A percentile compares a stretch with the other conserved stretches of the same genome.
Conservation (phyloP, 2,797 vertebrate genomes). For the Zenarchopterus dispar region DNA sequence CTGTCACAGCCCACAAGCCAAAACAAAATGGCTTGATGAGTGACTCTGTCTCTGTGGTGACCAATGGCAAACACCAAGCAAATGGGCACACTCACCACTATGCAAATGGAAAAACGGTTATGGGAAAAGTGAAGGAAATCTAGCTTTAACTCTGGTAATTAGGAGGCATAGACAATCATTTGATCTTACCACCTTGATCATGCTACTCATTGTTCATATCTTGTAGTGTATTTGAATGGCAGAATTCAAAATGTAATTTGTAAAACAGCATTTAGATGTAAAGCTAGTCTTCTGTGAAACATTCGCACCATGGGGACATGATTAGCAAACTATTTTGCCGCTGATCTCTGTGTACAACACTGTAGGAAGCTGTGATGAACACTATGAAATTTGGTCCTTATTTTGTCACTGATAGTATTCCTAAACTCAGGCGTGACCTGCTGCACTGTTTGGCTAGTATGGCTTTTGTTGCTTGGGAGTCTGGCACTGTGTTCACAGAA, state of each 20-base stretch:
- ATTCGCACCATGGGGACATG: constrained; percentile 59
- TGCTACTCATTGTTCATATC: constrained; percentile 20
- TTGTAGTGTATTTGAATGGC: constrained; percentile 23
- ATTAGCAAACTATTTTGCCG: constrained; percentile 49
- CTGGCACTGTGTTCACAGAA: constrained; percentile 64
- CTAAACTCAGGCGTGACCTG: constrained; percentile 38
- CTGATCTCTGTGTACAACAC: constrained; percentile 48
- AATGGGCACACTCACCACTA: constrained; percentile 82
- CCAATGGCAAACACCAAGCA: constrained; percentile 76
- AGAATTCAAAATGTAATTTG: constrained; percentile 40
- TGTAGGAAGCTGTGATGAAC: constrained; percentile 64
- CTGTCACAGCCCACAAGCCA: constrained; percentile 56
- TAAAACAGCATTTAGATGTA: constrained; percentile 21
- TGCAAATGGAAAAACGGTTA: constrained; percentile 76
- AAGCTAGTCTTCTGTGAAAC: constrained; percentile 38
- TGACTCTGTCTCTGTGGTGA: constrained; percentile 33
- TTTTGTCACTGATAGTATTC: constrained; percentile 66
- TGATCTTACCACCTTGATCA: neutral
- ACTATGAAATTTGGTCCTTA: constrained; percentile 70
- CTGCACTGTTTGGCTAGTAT: constrained; percentile 60
- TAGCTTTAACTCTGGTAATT: constrained; percentile 78
- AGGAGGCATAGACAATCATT: constrained; percentile 10
- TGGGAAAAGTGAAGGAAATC: constrained; percentile 92
- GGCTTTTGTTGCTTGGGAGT: constrained; percentile 56
- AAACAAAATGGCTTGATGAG: constrained; percentile 64